Conservation (phyloP, 2,113 vertebrate species). For the Python bivittatus region DNA sequence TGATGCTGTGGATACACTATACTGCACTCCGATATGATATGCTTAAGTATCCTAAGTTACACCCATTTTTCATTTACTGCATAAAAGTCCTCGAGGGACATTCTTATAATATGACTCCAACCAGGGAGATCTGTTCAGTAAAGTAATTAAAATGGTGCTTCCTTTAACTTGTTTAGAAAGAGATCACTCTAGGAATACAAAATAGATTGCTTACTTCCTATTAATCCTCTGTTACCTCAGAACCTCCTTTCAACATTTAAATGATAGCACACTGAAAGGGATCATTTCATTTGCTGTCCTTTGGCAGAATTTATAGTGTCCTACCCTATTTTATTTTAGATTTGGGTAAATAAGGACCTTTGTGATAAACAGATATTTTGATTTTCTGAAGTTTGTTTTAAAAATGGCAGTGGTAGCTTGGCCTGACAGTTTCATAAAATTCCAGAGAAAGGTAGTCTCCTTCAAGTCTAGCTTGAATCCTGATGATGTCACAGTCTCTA, state of each 20-base stretch:
- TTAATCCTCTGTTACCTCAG: not conserved
- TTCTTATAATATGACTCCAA: not conserved
- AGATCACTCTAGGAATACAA: not conserved
- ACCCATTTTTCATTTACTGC: not conserved
- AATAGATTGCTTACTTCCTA: not conserved
- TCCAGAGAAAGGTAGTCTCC: not conserved
- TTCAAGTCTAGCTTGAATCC: not conserved
- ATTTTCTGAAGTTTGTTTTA: not conserved
- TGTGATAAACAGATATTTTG: not conserved
- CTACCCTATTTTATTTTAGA: not conserved
- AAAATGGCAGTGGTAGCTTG: not conserved
- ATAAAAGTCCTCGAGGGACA: not conserved
- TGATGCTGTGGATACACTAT: not conserved
- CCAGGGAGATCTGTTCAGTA: not conserved
- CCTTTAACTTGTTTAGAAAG: not conserved
- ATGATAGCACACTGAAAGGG: not conserved
- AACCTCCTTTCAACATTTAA: not conserved
- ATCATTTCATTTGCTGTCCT: not conserved
- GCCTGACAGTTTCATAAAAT: not conserved
- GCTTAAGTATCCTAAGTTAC: not conserved
- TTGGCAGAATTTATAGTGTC: not conserved
- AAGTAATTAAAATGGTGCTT: not conserved
- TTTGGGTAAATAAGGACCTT: not conserved
- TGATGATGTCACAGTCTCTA: not conserved
- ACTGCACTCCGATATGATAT: not conserved